A percentile compares a stretch with the other conserved stretches of the same genome.
phyloP scores from a whole-genome alignment of 2,888 invertebrate genomes.

The Thera britannica region DNA sequence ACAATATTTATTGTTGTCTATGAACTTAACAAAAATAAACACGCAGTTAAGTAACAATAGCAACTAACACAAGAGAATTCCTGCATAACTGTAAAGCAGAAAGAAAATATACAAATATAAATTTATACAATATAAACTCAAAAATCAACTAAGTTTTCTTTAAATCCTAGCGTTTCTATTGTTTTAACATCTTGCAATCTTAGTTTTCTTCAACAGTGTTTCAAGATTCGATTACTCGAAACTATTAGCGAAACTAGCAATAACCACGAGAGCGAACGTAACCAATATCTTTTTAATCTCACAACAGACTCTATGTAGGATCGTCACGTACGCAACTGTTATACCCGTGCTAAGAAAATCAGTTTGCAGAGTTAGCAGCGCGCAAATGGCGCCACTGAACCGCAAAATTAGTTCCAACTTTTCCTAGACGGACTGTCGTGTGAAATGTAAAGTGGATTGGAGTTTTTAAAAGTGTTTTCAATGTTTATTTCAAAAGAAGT shows the following conservation, averaged over 20 bases:
- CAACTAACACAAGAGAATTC: too few relatives aligned
- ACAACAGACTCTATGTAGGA: conserved; percentile 27
- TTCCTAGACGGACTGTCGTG: conserved; percentile 66
- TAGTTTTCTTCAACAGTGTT: background rate
- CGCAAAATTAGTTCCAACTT: conserved; percentile 81
- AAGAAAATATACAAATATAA: background rate
- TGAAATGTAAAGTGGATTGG: conserved; percentile 61
- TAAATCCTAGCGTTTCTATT: background rate
- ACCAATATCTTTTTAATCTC: conserved; percentile 35
- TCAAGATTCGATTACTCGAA: conserved; percentile 29
- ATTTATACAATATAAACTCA: too few relatives aligned
- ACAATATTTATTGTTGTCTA: too few relatives aligned
- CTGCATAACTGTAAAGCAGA: too few relatives aligned
- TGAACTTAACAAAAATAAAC: too few relatives aligned
- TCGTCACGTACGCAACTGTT: conserved; percentile 35
- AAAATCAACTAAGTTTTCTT: too few relatives aligned
- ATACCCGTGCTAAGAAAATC: conserved; percentile 61
- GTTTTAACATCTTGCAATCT: background rate
- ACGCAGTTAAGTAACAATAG: too few relatives aligned
- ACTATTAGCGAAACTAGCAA: conserved; percentile 36
- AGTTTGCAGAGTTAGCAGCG: conserved; percentile 79
- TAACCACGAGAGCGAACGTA: conserved; percentile 29
- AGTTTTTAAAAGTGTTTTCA: conserved; percentile 32
- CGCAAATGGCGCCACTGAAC: conserved; percentile 77
- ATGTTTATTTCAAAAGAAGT: conserved; percentile 18